Evolutionary conservation across 2,888 invertebrate species (phyloP).

Genomic region (Cryptus viduatorius): DNA sequence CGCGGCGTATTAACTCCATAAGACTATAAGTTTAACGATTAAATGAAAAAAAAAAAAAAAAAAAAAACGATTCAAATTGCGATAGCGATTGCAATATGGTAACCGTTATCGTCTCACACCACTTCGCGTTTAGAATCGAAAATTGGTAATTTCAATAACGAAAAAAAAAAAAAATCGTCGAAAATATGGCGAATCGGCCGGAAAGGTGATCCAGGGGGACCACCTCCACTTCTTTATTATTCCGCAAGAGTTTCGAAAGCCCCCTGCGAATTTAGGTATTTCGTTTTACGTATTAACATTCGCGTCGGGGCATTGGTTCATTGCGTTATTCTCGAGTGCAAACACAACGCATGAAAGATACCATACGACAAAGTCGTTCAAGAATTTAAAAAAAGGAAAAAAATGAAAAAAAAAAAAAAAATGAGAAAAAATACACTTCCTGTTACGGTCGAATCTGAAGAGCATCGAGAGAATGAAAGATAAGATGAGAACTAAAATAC

Average conservation of each 20-base stretch:
- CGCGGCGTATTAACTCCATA: constrained; percentile 50
- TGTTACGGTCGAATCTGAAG: constrained; percentile 27
- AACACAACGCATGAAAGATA: constrained; percentile 7
- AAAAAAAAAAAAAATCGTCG: neutral
- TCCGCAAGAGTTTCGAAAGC: constrained; percentile 9
- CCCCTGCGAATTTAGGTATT: constrained; percentile 27
- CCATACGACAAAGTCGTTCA: constrained; percentile 4
- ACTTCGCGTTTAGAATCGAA: constrained; percentile 47
- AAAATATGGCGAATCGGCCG: constrained; percentile 4
- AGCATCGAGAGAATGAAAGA: constrained; percentile 28
- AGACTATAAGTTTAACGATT: constrained; percentile 47
- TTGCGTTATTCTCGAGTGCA: constrained; percentile 44
- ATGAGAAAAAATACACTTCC: constrained; percentile 21
- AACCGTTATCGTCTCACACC: constrained; percentile 20
- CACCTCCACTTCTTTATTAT: constrained; percentile 36
- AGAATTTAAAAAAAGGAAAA: neutral
- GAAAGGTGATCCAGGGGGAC: neutral
- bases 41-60: constrained; percentile 3
- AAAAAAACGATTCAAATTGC: constrained; percentile 16
- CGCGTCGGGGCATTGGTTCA: constrained; percentile 3
- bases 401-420: neutral
- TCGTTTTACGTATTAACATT: constrained; percentile 27
- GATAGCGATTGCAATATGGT: constrained; percentile 25
- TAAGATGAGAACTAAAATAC: constrained; percentile 20
- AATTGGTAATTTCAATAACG: constrained; percentile 56